Evolutionary conservation across 2,797 vertebrate species (phyloP), one percentile per base, ranked within the genome.

Genomic region (Malacoraja senta): DNA sequence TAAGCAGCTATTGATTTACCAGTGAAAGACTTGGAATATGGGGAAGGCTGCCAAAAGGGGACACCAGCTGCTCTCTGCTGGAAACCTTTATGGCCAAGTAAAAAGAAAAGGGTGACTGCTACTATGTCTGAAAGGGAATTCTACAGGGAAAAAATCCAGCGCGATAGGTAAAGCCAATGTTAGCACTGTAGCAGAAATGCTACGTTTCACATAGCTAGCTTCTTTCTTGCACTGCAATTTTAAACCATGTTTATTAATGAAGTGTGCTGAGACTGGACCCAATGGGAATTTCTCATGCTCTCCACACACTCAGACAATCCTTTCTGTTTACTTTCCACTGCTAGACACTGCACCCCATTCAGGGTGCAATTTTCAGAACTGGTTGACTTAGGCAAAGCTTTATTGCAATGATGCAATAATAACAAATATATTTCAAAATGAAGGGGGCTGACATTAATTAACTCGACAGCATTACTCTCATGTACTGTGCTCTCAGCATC

Each of bases 41-140:
- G 95, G 96, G 96, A 97, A 96, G 95, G 95, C 94, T 95, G 97
- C 97, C 97, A 97, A 96, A 95, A 94, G 0, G 93, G 94, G 94
- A 94, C 95, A 96, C 97, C 97, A 97, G 96, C 96, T 97, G 96
- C 95, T 97, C 96, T 95, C 95, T 95, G 96, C 95, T 96, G 96
- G 96, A 97, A 95, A 94, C 95, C 95, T 95, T 97, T 97, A 96
- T 97, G 95, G 94, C 95, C 93, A 78, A 94, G 93, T 93, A 93
- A 95, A 95, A 94, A 94, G 93, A 95, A 94, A 93, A 93, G 94
- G 94, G 94, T 93, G 96, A 95, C 71, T 96, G 94, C 94, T 95
- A 95, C 94, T 95, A 94, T 26, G 12, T 94, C 94, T 95, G 94
- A 96, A 97, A 95, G 88, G 94, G 38, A 63, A 94, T 44, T 92